phyloP scores from a whole-genome alignment of 2,797 vertebrate species.

The Sebastiscus tertius region DNA sequence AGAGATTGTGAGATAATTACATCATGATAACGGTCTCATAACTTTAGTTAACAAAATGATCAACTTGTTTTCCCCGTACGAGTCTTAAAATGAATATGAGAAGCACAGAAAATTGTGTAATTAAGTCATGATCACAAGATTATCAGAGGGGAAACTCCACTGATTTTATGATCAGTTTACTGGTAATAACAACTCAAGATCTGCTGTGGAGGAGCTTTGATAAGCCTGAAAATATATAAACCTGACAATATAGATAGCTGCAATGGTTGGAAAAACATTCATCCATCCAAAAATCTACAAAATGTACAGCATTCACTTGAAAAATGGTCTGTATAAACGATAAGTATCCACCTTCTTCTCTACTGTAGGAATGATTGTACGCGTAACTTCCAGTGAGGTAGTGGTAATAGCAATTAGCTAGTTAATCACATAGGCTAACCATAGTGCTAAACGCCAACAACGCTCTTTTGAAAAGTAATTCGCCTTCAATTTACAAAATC shows the following conservation, averaged over 20 bases:
- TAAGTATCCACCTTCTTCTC: too few relatives aligned
- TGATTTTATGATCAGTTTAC: neutral
- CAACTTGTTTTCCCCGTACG: neutral
- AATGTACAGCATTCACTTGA: too few relatives aligned
- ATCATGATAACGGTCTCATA: neutral
- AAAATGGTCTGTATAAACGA: too few relatives aligned
- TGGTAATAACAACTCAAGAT: neutral
- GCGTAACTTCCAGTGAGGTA: too few relatives aligned
- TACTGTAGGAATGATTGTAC: too few relatives aligned
- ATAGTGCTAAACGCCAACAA: too few relatives aligned
- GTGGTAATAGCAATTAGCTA: too few relatives aligned
- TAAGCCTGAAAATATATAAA: neutral
- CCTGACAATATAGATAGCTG: neutral
- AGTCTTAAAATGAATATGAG: neutral
- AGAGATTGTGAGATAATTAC: neutral
- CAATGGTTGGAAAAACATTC: neutral
- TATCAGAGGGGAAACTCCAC: neutral
- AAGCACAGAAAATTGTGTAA: neutral
- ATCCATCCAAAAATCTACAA: neutral
- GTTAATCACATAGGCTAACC: too few relatives aligned
- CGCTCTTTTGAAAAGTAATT: too few relatives aligned
- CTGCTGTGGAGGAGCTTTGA: neutral
- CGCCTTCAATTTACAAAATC: too few relatives aligned
- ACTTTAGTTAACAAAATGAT: neutral
- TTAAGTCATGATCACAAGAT: neutral